Conservation (phyloP, 2,888 invertebrate species). For the Acheta domesticus region DNA sequence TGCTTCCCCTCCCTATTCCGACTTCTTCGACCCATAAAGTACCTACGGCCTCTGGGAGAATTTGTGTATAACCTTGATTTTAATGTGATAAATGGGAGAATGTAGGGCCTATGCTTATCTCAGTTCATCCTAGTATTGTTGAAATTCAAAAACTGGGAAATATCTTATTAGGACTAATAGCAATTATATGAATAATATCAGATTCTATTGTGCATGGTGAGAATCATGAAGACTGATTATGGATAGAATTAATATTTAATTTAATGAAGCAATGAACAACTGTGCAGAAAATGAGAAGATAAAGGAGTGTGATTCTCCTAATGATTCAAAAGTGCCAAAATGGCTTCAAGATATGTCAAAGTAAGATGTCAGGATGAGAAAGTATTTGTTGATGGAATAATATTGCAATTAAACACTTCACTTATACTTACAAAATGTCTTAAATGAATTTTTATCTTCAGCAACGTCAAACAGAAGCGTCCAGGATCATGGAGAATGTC, state of each 20-base stretch:
- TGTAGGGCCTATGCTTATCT: too few relatives aligned
- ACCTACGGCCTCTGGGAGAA: too few relatives aligned
- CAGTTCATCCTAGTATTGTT: too few relatives aligned
- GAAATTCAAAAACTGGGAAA: too few relatives aligned
- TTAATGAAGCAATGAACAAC: background rate
- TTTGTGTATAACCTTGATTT: too few relatives aligned
- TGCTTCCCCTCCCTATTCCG: background rate
- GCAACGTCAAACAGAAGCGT: conserved; percentile 30
- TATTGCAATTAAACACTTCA: too few relatives aligned
- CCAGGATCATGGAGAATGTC: conserved; percentile 35
- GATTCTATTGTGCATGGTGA: background rate
- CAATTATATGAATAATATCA: too few relatives aligned
- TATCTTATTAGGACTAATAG: too few relatives aligned
- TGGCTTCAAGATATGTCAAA: conserved; percentile 36
- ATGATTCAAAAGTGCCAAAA: conserved; percentile 33
- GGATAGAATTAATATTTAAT: background rate
- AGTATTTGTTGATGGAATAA: too few relatives aligned
- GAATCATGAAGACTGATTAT: background rate
- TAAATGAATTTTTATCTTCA: background rate
- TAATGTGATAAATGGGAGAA: too few relatives aligned
- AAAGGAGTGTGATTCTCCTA: conserved; percentile 6
- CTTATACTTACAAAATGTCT: too few relatives aligned
- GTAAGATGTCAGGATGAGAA: conserved; percentile 22
- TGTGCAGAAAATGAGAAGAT: background rate
- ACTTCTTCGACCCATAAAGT: too few relatives aligned